Evolutionary conservation across 2,797 vertebrate genomes (phyloP).

Genomic region (Apogon hyalosoma): DNA sequence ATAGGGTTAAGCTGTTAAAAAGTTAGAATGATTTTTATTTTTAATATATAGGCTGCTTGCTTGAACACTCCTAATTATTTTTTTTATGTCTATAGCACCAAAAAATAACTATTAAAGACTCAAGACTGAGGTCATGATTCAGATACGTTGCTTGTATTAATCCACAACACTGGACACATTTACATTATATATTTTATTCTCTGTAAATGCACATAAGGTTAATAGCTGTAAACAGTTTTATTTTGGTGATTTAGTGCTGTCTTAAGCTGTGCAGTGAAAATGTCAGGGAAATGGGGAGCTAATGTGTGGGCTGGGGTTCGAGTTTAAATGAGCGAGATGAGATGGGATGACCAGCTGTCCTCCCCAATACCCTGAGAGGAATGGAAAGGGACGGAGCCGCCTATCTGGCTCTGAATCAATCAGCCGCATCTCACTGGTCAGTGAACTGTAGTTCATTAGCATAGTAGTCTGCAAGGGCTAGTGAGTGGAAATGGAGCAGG

Average conservation of each 20-base stretch:
- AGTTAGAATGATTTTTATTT: background rate
- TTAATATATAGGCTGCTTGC: too few species aligned
- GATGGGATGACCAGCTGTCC: conserved; percentile 61
- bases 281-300: conserved; percentile 41
- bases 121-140: too few species aligned
- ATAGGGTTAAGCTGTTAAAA: conserved; percentile 3
- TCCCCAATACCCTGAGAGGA: conserved; percentile 62
- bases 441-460: conserved; percentile 64
- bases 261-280: conserved; percentile 16
- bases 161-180: too few species aligned
- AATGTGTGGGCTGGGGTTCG: conserved; percentile 39
- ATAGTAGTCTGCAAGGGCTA: conserved; percentile 19
- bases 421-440: conserved; percentile 66
- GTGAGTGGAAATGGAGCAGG: background rate
- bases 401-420: conserved; percentile 70
- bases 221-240: conserved; percentile 23
- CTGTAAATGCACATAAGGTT: conserved; percentile 5
- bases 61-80: too few species aligned
- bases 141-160: too few species aligned
- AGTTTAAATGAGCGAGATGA: conserved; percentile 72
- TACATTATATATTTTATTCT: conserved; percentile 1
- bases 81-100: too few species aligned
- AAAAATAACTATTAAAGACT: too few species aligned
- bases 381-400: conserved; percentile 57
- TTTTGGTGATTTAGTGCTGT: conserved; percentile 40